Evolutionary conservation across 1,140 invertebrate species (phyloP).

Genomic region (Drosophila sulfurigaster): DNA sequence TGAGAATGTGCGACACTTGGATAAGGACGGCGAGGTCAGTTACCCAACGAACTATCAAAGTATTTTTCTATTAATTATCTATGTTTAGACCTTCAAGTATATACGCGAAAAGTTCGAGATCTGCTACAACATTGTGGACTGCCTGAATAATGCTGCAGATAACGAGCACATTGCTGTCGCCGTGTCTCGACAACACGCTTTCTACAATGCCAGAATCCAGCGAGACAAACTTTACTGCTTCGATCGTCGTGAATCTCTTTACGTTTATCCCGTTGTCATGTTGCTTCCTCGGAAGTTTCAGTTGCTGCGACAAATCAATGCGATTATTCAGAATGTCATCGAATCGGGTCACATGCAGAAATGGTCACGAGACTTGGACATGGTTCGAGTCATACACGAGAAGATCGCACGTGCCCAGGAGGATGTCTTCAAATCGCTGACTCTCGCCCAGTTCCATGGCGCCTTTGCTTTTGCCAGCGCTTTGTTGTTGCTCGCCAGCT

Average conservation of each 20-base stretch:
- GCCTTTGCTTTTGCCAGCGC: constrained; percentile 59
- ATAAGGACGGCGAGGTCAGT: constrained; percentile 75
- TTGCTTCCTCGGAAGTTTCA: constrained; percentile 79
- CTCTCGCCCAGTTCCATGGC: constrained; percentile 60
- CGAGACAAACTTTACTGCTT: constrained; percentile 71
- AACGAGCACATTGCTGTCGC: constrained; percentile 70
- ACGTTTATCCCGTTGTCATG: constrained; percentile 76
- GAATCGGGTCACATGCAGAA: constrained; percentile 83
- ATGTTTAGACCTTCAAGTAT: constrained; percentile 72
- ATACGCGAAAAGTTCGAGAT: constrained; percentile 78
- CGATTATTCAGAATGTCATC: constrained; percentile 75
- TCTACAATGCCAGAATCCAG: constrained; percentile 74
- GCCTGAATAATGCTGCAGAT: constrained; percentile 65
- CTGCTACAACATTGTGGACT: constrained; percentile 79
- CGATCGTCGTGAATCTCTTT: constrained; percentile 73
- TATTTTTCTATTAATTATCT: background rate
- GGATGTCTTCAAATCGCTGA: constrained; percentile 67
- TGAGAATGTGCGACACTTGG: constrained; percentile 73
- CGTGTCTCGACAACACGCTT: constrained; percentile 75
- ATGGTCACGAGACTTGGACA: constrained; percentile 76
- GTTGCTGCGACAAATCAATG: constrained; percentile 75
- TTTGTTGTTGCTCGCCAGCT: constrained; percentile 47
- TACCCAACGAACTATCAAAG: background rate
- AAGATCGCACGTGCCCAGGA: constrained; percentile 61
- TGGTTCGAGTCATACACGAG: constrained; percentile 71